Conservation (phyloP, 2,888 invertebrate species). For the Parnassius orleans region DNA sequence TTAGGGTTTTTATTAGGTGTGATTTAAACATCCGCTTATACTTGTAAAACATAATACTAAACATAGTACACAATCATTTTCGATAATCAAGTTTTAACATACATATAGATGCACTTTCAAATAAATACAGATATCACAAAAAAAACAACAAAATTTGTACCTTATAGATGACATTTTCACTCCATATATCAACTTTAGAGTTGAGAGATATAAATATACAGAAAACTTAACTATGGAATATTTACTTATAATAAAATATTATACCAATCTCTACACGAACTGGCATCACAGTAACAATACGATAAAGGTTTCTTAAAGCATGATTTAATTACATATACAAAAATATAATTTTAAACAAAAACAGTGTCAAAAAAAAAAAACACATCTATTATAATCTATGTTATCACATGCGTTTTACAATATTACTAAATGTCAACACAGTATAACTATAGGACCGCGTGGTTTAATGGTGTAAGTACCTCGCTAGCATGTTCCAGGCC, state of each 20-base stretch:
- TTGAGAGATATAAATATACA: too few relatives aligned
- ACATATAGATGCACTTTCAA: slow-evolving; percentile 39
- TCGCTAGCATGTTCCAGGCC: too few relatives aligned
- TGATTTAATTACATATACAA: slow-evolving; percentile 8
- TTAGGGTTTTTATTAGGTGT: slow-evolving; percentile 7
- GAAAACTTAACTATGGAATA: slow-evolving; percentile 23
- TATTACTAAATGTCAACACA: too few relatives aligned
- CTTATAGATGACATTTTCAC: slow-evolving; percentile 34
- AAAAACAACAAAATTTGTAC: slow-evolving; percentile 62
- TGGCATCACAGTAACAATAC: slow-evolving; percentile 50
- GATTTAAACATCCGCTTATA: slow-evolving; percentile 22
- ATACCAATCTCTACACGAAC: slow-evolving; percentile 32
- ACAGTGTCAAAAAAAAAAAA: too few relatives aligned
- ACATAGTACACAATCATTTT: slow-evolving; percentile 33
- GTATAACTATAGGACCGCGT: too few relatives aligned
- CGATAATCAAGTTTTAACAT: slow-evolving; percentile 32
- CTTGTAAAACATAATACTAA: slow-evolving; percentile 28
- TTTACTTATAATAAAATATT: slow-evolving; percentile 12
- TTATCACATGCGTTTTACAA: too few relatives aligned
- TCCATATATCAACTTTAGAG: too few relatives aligned
- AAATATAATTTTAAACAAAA: not conserved
- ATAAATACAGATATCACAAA: slow-evolving; percentile 59
- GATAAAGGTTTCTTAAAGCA: slow-evolving; percentile 35
- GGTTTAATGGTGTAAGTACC: too few relatives aligned
- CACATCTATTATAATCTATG: too few relatives aligned